These are phyloP conservation scores for Aphrophora alni DNA, from an alignment of 2,888 invertebrate species.

Conservation along the genomic window DNA sequence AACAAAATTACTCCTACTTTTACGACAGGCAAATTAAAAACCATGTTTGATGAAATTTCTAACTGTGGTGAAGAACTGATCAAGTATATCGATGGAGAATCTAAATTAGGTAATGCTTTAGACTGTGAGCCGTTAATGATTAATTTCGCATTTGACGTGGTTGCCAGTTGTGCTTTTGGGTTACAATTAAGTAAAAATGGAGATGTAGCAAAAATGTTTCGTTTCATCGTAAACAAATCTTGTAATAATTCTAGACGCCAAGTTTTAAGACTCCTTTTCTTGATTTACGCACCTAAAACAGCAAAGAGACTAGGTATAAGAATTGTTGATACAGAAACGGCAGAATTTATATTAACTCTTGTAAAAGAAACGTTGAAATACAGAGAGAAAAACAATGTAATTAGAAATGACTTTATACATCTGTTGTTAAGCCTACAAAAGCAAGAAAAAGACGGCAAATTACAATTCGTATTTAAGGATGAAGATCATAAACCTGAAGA, in stretches of 20 bases:
- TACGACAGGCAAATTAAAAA: slow-evolving; percentile 57
- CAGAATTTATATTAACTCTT: slow-evolving; percentile 34
- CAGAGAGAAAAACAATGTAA: slow-evolving; percentile 40
- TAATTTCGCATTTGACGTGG: slow-evolving; percentile 41
- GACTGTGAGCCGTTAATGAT: slow-evolving; percentile 19
- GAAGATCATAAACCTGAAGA: not conserved
- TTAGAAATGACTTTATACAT: slow-evolving; percentile 45
- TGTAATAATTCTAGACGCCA: not conserved
- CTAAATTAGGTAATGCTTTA: not conserved
- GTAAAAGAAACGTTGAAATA: slow-evolving; percentile 39
- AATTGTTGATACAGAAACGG: slow-evolving; percentile 14
- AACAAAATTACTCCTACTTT: slow-evolving; percentile 57
- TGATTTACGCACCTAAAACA: not conserved
- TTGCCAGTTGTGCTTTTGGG: slow-evolving; percentile 42
- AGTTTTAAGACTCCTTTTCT: not conserved
- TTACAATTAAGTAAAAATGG: slow-evolving; percentile 15
- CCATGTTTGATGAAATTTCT: slow-evolving; percentile 54
- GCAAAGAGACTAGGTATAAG: slow-evolving; percentile 7
- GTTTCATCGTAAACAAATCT: not conserved
- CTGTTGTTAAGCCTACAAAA: slow-evolving; percentile 38
- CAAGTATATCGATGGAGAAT: slow-evolving; percentile 40
- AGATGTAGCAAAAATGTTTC: not conserved
- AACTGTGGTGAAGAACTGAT: slow-evolving; percentile 51
- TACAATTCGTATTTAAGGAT: not conserved
- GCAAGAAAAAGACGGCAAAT: slow-evolving; percentile 17